A percentile compares a stretch with the other conserved stretches of the same genome.
Evolutionary conservation across 2,113 vertebrate species (phyloP).

Genomic region (Hyla sarda): DNA sequence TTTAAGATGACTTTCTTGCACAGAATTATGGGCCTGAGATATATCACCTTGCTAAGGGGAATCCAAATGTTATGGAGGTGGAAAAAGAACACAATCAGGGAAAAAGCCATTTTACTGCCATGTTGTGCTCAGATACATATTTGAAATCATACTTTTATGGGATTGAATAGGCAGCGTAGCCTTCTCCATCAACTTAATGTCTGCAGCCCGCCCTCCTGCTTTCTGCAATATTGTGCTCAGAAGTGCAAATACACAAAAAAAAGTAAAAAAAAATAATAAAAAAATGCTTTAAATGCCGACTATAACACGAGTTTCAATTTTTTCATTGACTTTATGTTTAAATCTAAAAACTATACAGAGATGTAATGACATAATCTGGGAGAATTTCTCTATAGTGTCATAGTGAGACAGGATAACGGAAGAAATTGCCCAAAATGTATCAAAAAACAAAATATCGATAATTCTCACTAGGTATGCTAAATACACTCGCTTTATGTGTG

Average conservation of each 20-base stretch:
- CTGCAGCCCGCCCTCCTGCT: not conserved
- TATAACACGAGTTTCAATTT: not conserved
- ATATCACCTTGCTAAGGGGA: slow-evolving; percentile 29
- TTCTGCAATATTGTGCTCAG: not conserved
- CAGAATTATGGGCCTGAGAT: not conserved
- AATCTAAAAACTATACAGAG: not conserved
- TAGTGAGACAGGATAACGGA: not conserved
- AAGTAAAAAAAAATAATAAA: not conserved
- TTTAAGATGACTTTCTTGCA: slow-evolving; percentile 3
- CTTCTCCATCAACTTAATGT: slow-evolving; percentile 40
- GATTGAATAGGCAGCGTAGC: slow-evolving; percentile 18
- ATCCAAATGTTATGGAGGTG: slow-evolving; percentile 23
- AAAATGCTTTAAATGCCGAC: not conserved
- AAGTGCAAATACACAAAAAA: not conserved
- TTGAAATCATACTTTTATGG: slow-evolving; percentile 43
- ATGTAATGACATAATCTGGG: not conserved
- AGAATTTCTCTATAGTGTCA: not conserved
- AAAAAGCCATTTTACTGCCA: slow-evolving; percentile 29
- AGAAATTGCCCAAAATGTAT: not conserved
- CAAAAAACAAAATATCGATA: not conserved
- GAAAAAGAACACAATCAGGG: slow-evolving; percentile 33
- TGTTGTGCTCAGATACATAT: slow-evolving; percentile 34
- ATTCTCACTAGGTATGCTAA: too few species aligned
- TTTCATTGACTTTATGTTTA: not conserved
- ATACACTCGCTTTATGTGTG: too few species aligned